phyloP scores from a whole-genome alignment of 2,888 invertebrate species.

The Drosophila mercatorum region DNA sequence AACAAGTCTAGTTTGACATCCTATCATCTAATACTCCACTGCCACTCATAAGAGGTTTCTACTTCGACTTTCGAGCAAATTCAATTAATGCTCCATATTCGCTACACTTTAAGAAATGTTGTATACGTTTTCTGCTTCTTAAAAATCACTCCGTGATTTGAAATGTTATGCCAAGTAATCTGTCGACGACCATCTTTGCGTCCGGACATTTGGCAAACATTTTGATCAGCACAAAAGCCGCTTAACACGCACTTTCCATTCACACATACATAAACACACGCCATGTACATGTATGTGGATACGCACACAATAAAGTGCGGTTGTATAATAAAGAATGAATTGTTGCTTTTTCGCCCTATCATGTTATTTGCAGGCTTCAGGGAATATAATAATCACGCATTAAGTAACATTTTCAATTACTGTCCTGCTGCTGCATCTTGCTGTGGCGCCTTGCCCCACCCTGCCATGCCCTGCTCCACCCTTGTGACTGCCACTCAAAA shows the following conservation, averaged over 20 bases:
- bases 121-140: slow-evolving; percentile 15
- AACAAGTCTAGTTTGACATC: too few species aligned
- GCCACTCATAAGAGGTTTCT: too few species aligned
- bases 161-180: slow-evolving; percentile 24
- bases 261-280: slow-evolving; percentile 18
- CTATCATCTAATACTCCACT: too few species aligned
- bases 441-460: not conserved
- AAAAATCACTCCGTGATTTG: slow-evolving; percentile 28
- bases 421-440: slow-evolving; percentile 44
- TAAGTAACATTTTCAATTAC: slow-evolving; percentile 77
- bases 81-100: not conserved
- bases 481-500: slow-evolving; percentile 48
- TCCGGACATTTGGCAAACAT: slow-evolving; percentile 20
- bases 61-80: not conserved
- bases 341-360: slow-evolving; percentile 57
- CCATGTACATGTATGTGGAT: not conserved
- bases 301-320: slow-evolving; percentile 32
- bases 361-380: slow-evolving; percentile 49
- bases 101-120: not conserved
- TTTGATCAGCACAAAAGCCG: slow-evolving; percentile 58
- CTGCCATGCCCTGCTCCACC: not conserved
- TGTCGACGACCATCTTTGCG: slow-evolving; percentile 19
- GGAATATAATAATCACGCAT: slow-evolving; percentile 73
- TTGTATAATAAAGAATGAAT: slow-evolving; percentile 45
- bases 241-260: slow-evolving; percentile 64